Conservation (phyloP, 2,113 vertebrate genomes). For the Tiliqua scincoides region DNA sequence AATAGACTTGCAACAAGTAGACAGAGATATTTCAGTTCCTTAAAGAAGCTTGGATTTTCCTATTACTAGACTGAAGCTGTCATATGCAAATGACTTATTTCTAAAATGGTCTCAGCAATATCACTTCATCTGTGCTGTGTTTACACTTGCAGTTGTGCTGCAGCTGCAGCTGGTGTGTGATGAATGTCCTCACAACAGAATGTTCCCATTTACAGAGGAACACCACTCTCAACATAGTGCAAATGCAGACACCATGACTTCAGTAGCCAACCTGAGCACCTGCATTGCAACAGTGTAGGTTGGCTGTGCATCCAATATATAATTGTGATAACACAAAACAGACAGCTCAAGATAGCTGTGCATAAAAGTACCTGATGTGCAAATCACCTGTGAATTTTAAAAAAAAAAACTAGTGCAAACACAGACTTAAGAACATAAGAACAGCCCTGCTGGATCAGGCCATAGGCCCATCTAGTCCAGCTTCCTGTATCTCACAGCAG, state of each 20-base stretch:
- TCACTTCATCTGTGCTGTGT: neutral
- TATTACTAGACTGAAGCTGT: neutral
- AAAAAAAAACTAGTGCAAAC: neutral
- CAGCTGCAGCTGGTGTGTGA: neutral
- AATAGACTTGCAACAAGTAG: neutral
- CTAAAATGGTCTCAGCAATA: neutral
- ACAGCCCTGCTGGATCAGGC: too few species aligned
- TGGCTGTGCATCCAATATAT: neutral
- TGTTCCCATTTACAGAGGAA: neutral
- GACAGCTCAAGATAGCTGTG: too few species aligned
- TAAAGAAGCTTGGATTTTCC: neutral
- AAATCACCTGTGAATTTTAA: neutral
- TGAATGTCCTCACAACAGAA: neutral
- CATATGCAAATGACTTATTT: neutral
- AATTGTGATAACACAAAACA: neutral
- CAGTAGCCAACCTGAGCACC: neutral
- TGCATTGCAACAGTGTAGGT: neutral
- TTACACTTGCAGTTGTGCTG: neutral
- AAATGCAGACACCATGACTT: neutral
- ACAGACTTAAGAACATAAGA: too few species aligned
- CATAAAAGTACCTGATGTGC: neutral
- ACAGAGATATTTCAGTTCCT: neutral
- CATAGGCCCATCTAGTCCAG: too few species aligned
- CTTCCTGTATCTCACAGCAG: too few species aligned
- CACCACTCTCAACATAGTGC: neutral